A percentile compares a stretch with the other conserved stretches of the same genome.
phyloP scores from a whole-genome alignment of 2,888 invertebrate species.

The Cenopis cana region DNA sequence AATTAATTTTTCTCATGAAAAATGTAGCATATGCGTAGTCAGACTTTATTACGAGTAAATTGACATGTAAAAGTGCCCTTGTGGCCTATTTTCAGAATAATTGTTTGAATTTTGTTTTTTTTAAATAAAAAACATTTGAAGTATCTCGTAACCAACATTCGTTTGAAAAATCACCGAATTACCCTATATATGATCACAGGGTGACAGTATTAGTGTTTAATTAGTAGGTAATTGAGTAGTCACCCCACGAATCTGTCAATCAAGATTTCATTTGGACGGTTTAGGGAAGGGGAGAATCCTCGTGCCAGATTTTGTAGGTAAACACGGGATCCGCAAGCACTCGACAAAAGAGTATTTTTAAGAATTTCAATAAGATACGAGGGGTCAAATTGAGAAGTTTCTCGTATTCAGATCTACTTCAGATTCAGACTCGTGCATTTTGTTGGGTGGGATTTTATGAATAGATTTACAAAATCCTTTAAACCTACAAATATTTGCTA shows the following conservation, averaged over 20 bases:
- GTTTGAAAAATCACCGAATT: neutral
- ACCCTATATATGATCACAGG: neutral
- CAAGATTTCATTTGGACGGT: slow-evolving; percentile 35
- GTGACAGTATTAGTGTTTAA: neutral
- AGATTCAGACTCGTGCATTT: slow-evolving; percentile 24
- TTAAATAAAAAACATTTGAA: too few relatives aligned
- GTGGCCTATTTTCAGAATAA: too few relatives aligned
- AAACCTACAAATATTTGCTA: neutral
- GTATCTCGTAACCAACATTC: too few relatives aligned
- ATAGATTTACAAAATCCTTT: neutral
- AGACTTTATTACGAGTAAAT: too few relatives aligned
- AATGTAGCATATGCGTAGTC: too few relatives aligned
- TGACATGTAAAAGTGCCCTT: too few relatives aligned
- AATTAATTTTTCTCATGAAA: too few relatives aligned
- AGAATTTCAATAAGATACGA: slow-evolving; percentile 36
- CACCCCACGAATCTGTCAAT: slow-evolving; percentile 12
- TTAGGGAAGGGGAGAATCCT: slow-evolving; percentile 11
- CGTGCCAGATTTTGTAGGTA: slow-evolving; percentile 11
- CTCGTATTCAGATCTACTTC: slow-evolving; percentile 31
- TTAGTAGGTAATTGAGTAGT: slow-evolving; percentile 24
- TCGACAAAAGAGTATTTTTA: slow-evolving; percentile 35
- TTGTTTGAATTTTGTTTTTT: too few relatives aligned
- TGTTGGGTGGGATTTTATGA: slow-evolving; percentile 3
- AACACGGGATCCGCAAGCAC: slow-evolving; percentile 29
- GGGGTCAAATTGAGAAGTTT: slow-evolving; percentile 43